Percentiles rank a stretch among this genome's conserved stretches.
Conservation (phyloP, 1,140 invertebrate species). For the Drosophila tropicalis region DNA sequence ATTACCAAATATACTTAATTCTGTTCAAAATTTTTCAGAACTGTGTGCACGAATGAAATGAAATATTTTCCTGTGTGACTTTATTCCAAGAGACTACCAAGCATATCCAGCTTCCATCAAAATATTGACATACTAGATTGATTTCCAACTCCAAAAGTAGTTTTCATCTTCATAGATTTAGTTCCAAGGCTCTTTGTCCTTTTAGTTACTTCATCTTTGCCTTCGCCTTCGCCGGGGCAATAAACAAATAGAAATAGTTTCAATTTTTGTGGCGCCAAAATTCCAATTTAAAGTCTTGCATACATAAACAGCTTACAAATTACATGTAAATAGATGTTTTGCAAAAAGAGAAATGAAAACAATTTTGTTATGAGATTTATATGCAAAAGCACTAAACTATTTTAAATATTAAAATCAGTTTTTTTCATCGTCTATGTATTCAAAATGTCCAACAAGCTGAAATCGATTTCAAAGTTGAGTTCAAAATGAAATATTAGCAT, state of each 20-base stretch:
- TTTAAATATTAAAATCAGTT: neutral
- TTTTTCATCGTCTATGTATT: neutral
- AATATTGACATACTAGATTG: no score
- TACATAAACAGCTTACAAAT: neutral
- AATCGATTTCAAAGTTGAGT: no score
- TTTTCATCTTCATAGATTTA: no score
- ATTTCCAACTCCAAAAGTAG: no score
- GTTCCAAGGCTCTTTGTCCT: neutral
- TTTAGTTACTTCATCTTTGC: neutral
- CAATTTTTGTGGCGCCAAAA: neutral
- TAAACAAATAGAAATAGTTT: neutral
- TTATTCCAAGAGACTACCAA: no score
- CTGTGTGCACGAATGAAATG: neutral
- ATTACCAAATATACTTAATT: neutral
- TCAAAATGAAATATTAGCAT: no score
- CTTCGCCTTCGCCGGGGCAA: neutral
- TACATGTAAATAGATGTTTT: neutral
- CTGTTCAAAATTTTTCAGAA: neutral
- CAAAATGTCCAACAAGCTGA: neutral
- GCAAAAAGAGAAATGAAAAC: neutral
- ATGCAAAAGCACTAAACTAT: neutral
- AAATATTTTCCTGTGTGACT: no score
- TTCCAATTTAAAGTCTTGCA: conserved; percentile 1
- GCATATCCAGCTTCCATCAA: no score
- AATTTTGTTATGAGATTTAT: neutral